Percentiles rank a stretch among this genome's conserved stretches.
Evolutionary conservation across 2,113 vertebrate genomes (phyloP).

Genomic region (Boulengeromyrus knoepffleri): DNA sequence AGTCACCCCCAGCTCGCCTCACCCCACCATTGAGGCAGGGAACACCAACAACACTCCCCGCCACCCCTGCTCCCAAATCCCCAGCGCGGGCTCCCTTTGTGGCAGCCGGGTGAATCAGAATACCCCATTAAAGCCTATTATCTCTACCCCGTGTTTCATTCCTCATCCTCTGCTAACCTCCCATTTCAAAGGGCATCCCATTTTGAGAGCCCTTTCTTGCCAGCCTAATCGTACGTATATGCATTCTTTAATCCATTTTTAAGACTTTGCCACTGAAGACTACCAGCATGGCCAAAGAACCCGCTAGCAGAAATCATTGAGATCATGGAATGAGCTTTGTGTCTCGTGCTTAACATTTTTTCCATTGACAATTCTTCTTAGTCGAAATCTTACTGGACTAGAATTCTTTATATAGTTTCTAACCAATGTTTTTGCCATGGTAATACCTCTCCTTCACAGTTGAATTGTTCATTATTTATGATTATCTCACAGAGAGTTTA

Average conservation of each 20-base stretch:
- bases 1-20: neutral
- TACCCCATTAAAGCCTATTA: slow-evolving; percentile 25
- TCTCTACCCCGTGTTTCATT: neutral
- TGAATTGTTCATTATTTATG: neutral
- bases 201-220: neutral
- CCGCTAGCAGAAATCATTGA: neutral
- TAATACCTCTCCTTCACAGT: neutral
- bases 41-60: neutral
- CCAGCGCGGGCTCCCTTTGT: slow-evolving; percentile 3
- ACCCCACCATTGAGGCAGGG: neutral
- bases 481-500: neutral
- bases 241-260: slow-evolving; percentile 3
- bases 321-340: neutral
- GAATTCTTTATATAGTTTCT: neutral
- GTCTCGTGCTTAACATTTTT: neutral
- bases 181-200: neutral
- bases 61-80: slow-evolving; percentile 4
- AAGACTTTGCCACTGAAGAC: neutral
- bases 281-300: neutral
- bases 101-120: neutral
- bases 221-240: slow-evolving; percentile 1
- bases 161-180: neutral
- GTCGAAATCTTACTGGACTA: neutral
- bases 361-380: neutral
- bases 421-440: neutral